These are phyloP conservation scores for Nesogale talazaci DNA, from an alignment of 2,113 vertebrate species.

Conservation along the genomic window DNA sequence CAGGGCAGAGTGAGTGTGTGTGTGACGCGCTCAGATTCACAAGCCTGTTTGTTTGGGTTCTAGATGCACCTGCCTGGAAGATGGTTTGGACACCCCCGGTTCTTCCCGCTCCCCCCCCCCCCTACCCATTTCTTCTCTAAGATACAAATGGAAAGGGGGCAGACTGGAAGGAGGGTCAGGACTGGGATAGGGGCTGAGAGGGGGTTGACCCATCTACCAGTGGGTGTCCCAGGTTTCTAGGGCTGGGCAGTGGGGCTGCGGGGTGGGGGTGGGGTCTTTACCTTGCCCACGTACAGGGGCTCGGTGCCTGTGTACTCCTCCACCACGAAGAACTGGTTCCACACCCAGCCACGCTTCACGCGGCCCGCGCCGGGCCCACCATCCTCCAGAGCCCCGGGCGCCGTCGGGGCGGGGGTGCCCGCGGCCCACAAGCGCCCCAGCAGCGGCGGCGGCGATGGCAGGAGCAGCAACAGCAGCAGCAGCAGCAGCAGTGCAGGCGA, in stretches of 20 bases:
- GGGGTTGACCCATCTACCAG: neutral
- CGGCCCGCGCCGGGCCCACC: slow-evolving; percentile 86
- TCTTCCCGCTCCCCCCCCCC: neutral
- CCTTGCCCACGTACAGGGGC: slow-evolving; percentile 98
- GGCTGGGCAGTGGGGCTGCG: neutral
- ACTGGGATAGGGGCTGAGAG: rapidly evolving
- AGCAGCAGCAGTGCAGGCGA: slow-evolving; percentile 81
- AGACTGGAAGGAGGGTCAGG: neutral
- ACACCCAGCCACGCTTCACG: slow-evolving; percentile 99
- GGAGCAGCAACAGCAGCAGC: slow-evolving; percentile 69
- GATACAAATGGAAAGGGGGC: neutral
- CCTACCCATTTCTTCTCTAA: neutral
- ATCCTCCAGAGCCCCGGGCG: slow-evolving; percentile 67
- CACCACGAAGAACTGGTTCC: slow-evolving; percentile 99
- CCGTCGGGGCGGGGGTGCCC: slow-evolving; percentile 68
- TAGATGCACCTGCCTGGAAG: too few relatives aligned
- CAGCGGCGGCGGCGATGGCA: slow-evolving; percentile 39
- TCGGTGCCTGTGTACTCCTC: slow-evolving; percentile 99
- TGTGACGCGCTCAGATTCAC: neutral
- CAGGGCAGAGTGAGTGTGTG: neutral
- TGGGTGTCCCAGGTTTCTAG: neutral
- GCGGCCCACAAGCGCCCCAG: slow-evolving; percentile 75
- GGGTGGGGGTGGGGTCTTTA: slow-evolving; percentile 82
- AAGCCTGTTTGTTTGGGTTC: neutral
- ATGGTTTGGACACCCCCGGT: neutral